Percentiles rank a stretch among this genome's conserved stretches.
Evolutionary conservation across 2,113 vertebrate genomes (phyloP).

Genomic region (Bostrychus sinensis): DNA sequence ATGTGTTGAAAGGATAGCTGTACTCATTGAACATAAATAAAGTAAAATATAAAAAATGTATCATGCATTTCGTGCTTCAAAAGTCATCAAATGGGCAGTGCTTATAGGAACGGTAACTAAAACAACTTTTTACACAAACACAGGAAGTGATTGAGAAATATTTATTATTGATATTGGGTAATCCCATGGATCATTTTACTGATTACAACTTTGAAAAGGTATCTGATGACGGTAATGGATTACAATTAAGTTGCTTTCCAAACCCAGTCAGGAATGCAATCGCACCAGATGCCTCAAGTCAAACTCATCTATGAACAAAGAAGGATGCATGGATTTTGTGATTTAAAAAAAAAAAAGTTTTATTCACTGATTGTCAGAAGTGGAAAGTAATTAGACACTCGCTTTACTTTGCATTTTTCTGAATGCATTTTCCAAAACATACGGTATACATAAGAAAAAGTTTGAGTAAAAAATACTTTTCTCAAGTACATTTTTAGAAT

Average conservation of each 20-base stretch:
- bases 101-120: neutral
- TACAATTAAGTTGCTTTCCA: conserved; percentile 34
- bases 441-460: too few species aligned
- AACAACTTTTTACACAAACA: conserved; percentile 7
- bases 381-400: too few species aligned
- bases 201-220: conserved; percentile 58
- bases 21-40: neutral
- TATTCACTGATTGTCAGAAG: too few species aligned
- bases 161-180: conserved; percentile 38
- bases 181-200: conserved; percentile 47
- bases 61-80: neutral
- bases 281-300: conserved; percentile 25
- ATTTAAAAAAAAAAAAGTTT: too few species aligned
- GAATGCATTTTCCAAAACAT: too few species aligned
- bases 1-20: neutral
- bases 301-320: neutral
- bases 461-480: too few species aligned
- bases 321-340: neutral
- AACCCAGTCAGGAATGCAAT: conserved; percentile 17
- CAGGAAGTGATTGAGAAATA: conserved; percentile 20
- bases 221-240: conserved; percentile 42
- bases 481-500: too few species aligned
- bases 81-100: too few species aligned
- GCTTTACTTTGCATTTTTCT: too few species aligned
- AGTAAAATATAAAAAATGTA: too few species aligned